phyloP scores from a whole-genome alignment of 2,888 invertebrate genomes.

The Opisthograptis luteolata region DNA sequence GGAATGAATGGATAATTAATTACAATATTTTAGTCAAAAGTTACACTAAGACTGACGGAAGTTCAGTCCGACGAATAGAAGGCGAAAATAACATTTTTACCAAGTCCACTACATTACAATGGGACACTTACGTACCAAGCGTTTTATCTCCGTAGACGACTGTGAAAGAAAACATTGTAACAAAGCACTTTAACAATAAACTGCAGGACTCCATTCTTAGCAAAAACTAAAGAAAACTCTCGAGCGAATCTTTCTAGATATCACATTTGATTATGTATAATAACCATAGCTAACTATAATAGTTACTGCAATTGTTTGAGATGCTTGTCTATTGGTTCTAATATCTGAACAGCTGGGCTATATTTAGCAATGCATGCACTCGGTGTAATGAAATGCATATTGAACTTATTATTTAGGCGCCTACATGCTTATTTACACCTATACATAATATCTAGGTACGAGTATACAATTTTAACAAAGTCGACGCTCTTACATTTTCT shows the following conservation, averaged over 20 bases:
- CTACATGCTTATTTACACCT: neutral
- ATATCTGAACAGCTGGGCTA: slow-evolving; percentile 42
- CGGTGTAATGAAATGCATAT: slow-evolving; percentile 27
- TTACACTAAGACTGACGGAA: too few relatives aligned
- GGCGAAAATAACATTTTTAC: neutral
- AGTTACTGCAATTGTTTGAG: slow-evolving; percentile 45
- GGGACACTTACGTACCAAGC: slow-evolving; percentile 28
- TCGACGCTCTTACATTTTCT: too few relatives aligned
- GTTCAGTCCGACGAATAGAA: too few relatives aligned
- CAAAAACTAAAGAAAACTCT: neutral
- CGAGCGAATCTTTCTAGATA: slow-evolving; percentile 7
- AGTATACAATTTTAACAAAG: too few relatives aligned
- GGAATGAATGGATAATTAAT: too few relatives aligned
- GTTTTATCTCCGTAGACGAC: slow-evolving; percentile 28
- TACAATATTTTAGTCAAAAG: too few relatives aligned
- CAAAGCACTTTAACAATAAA: slow-evolving; percentile 17
- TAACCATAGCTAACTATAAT: slow-evolving; percentile 1
- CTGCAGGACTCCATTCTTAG: slow-evolving; percentile 22
- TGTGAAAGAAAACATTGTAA: neutral
- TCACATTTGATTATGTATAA: slow-evolving; percentile 7
- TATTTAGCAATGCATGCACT: slow-evolving; percentile 40
- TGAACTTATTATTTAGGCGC: slow-evolving; percentile 9
- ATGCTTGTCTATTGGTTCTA: slow-evolving; percentile 42
- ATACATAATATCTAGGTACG: too few relatives aligned
- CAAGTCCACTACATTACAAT: slow-evolving; percentile 2